Percentiles rank a stretch among this genome's conserved stretches.
phyloP scores from a whole-genome alignment of 2,888 invertebrate genomes.

The Leucania comma region DNA sequence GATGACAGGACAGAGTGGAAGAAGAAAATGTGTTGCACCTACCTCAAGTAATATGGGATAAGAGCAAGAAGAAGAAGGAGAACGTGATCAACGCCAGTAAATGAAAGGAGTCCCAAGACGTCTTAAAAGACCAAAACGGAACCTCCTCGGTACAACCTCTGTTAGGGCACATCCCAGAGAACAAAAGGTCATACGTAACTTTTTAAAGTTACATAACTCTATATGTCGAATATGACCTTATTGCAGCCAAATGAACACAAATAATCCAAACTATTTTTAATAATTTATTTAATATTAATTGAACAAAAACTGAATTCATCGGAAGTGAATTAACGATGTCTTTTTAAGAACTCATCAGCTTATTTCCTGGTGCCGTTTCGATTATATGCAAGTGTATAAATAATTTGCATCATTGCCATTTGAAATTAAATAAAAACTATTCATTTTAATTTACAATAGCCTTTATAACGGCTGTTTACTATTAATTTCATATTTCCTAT shows the following conservation, averaged over 20 bases:
- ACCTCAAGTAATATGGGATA: too few relatives aligned
- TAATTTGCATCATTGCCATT: slow-evolving; percentile 26
- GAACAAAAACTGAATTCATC: background rate
- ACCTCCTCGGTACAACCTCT: too few relatives aligned
- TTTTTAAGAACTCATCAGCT: background rate
- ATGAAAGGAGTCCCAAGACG: too few relatives aligned
- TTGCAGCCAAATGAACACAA: background rate
- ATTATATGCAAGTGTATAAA: slow-evolving; percentile 13
- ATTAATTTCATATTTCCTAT: slow-evolving; percentile 12
- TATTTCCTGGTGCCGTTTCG: slow-evolving; percentile 38
- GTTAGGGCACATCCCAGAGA: too few relatives aligned
- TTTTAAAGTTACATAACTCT: background rate
- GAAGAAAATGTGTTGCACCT: too few relatives aligned
- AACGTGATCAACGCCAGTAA: too few relatives aligned
- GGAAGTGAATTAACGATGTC: slow-evolving; percentile 39
- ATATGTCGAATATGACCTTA: background rate
- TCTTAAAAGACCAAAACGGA: too few relatives aligned
- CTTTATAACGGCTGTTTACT: background rate
- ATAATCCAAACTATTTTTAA: background rate
- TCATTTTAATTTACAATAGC: slow-evolving; percentile 16
- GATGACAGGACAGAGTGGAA: too few relatives aligned
- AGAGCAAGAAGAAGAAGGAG: too few relatives aligned
- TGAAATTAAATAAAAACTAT: slow-evolving; percentile 20
- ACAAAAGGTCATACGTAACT: too few relatives aligned
- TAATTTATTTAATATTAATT: slow-evolving; percentile 8